These are phyloP conservation scores for Cecropterus lyciades DNA, from an alignment of 1,140 invertebrate species.

Conservation along the genomic window DNA sequence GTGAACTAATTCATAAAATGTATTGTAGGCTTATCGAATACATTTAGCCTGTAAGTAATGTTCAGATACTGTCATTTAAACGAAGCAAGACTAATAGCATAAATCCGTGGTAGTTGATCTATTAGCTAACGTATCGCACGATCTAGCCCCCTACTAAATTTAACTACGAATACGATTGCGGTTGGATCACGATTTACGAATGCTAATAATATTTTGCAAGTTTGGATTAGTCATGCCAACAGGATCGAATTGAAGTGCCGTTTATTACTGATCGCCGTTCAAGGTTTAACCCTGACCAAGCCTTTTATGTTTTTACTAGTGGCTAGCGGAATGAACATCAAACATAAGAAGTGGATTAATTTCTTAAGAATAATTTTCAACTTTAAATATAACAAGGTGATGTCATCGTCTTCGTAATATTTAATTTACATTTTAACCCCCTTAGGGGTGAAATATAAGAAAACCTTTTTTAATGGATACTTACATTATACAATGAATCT, in stretches of 20 bases:
- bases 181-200: constrained; percentile 33
- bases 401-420: no score
- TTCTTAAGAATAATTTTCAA: neutral
- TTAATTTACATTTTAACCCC: no score
- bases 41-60: constrained; percentile 20
- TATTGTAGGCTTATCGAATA: constrained; percentile 5
- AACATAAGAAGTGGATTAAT: no score
- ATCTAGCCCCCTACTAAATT: constrained; percentile 31
- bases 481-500: no score
- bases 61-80: constrained; percentile 25
- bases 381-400: neutral
- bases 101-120: constrained; percentile 25
- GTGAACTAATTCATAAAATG: constrained; percentile 5
- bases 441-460: no score
- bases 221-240: constrained; percentile 31
- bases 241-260: constrained; percentile 12
- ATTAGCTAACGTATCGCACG: constrained; percentile 32
- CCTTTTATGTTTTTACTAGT: neutral
- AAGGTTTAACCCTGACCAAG: constrained; percentile 15
- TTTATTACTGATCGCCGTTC: constrained; percentile 10
- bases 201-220: constrained; percentile 30
- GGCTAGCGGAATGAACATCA: constrained; percentile 1
- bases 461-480: no score
- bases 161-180: constrained; percentile 23
- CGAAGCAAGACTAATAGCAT: constrained; percentile 27